These are phyloP conservation scores for Centropus unirufus DNA, from an alignment of 2,113 vertebrate genomes.

Conservation along the genomic window DNA sequence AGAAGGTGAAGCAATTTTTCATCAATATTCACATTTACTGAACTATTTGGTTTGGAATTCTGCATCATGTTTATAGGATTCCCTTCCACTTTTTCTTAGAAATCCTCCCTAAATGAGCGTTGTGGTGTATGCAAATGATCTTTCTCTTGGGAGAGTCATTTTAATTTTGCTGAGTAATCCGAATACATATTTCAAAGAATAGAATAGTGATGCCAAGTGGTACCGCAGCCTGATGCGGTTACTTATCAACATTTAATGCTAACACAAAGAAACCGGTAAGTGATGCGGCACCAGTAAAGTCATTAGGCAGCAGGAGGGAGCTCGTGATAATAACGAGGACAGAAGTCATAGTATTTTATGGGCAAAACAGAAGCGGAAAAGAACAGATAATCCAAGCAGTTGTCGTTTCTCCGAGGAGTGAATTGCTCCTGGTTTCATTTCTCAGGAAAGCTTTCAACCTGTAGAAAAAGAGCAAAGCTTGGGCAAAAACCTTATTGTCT, in stretches of 20 bases:
- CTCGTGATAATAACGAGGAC: not conserved
- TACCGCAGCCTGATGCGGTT: not conserved
- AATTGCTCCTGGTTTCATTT: not conserved
- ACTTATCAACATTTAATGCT: constrained; percentile 27
- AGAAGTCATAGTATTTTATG: not conserved
- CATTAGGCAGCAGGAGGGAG: not conserved
- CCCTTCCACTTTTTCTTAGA: not conserved
- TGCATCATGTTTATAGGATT: not conserved
- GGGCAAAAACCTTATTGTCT: not conserved
- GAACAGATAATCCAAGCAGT: not conserved
- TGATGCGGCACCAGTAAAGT: not conserved
- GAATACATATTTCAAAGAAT: not conserved
- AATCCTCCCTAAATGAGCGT: not conserved
- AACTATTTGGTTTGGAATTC: not conserved
- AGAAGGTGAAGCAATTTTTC: not conserved
- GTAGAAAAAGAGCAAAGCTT: not conserved
- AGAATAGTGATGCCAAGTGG: not conserved
- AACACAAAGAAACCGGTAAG: not conserved
- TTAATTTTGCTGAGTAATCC: constrained; percentile 1
- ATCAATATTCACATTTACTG: not conserved
- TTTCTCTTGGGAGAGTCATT: not conserved
- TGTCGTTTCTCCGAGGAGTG: not conserved
- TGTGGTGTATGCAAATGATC: not conserved
- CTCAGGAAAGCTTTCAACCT: not conserved
- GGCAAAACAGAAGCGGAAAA: not conserved